Evolutionary conservation across 2,888 invertebrate species (phyloP), one percentile per base, ranked within the genome.

Genomic region (Dryococelus australis): DNA sequence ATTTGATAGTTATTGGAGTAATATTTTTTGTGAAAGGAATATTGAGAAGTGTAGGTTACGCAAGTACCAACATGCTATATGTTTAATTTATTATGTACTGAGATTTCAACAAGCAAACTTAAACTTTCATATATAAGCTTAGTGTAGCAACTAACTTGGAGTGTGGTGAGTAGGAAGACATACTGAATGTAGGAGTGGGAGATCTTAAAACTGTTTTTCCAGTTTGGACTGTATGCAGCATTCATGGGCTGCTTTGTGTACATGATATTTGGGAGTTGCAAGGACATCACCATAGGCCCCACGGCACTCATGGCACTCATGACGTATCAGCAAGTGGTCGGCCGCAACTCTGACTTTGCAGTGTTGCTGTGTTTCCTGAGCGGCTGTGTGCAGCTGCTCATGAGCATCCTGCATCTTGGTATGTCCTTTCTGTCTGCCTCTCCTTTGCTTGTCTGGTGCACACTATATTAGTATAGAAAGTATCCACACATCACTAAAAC

Each of bases 191-290:
- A 47, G 47, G 47, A 47, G 16, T 13, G 47, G 2, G 47, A 47
- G 12, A 1, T 47, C 47, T 47, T 47, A 16, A 35, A 47, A 47
- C 47, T 65, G 20, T 65, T 65, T 65, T 65, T 65, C 24, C 94
- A 99, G 97, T 98, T 97, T 93, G 99, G 99, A 4, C 94, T 99
- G 86, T 99, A 99, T 93, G 98, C 98, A 0, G 97, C 98, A 0
- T 99, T 99, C 92, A 95, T 98, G 93, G 98, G 98, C 3, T 98
- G 98, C 91, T 97, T 99, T 92, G 95, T 99, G 65, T 99, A 99
- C 93, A 95, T 96, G 85, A 92, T 98, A 88, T 95, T 99, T 90
- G 99, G 99, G 43, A 97, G 98, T 85, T 97, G 97, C 91, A 97
- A 97, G 90, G 97, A 97, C 91, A 97, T 97, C 88, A 97, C 97